Evolutionary conservation across 92 coral and sea anemone species (phyloP), one percentile per base, ranked within the genome.

Genomic region (Umimayanthus chanpuru): DNA sequence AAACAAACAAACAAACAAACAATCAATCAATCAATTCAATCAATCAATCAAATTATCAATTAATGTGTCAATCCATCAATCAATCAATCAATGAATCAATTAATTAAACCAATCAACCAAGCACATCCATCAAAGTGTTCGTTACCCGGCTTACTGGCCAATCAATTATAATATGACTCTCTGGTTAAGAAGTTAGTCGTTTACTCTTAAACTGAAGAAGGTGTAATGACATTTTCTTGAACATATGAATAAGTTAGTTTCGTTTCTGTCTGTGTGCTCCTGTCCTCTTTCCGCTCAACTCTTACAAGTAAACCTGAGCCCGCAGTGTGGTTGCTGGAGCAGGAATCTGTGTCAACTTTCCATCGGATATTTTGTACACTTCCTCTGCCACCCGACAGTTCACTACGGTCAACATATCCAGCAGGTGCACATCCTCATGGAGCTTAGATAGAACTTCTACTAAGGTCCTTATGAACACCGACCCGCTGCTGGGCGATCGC

Each of bases 321-420:
- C 89, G 81, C 53, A 86, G 82, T 75, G 89, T 86, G 12, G 73
- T 55, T 36, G 73, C 82, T 36, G 89, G 89, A 64, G 89, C 89
- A 76, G 89, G 89, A 32, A 86, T 86, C 89, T 86, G 89, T 14
- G 73, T 86, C 23, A 64, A 38, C 25, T 53, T 74, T 18, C 82
- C 82, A 1, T 41, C 50, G 16, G 89, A 36, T 41, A 77, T 18
- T 40, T 49, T 55, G 28, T 18, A 55, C 56, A 86, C 82, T 32
- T 86, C 89, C 40, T 86, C 82, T 7, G 89, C 82, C 72, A 86
- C 89, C 25, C 64, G 64, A 30, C 74, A 25, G 89, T 86, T 86
- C 36, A 86, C 89, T 41, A 36, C 82, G 14, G 89, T 86, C 82
- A 86, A 43, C 89, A 86, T 86, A 25, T 86, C 89, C 67, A 86